These are phyloP conservation scores for Pristionchus arcanus DNA, from an alignment of 2,888 invertebrate species.

Conservation along the genomic window DNA sequence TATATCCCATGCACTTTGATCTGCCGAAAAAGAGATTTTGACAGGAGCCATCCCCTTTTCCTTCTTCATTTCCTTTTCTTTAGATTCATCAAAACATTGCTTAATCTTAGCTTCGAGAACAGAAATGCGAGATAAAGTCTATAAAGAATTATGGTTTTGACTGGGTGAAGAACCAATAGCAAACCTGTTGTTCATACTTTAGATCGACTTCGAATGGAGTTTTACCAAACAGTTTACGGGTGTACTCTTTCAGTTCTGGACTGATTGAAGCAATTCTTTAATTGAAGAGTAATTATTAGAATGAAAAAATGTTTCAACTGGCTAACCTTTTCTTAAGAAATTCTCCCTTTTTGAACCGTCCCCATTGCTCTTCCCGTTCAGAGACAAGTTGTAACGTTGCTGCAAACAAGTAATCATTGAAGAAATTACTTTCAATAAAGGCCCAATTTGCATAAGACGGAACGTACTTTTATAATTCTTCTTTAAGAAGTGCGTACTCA, in stretches of 20 bases:
- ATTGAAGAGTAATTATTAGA: not conserved
- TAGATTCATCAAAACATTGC: not conserved
- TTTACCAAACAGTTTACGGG: not conserved
- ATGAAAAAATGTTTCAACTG: not conserved
- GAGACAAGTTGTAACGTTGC: not conserved
- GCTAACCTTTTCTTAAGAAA: conserved; percentile 36
- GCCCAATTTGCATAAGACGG: not conserved
- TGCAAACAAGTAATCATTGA: not conserved
- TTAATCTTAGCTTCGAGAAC: not conserved
- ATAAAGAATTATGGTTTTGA: not conserved
- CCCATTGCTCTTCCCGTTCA: not conserved
- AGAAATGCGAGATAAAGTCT: not conserved
- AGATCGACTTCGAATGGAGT: conserved; percentile 32
- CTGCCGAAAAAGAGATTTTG: not conserved
- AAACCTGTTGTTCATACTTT: conserved; percentile 16
- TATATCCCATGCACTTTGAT: conserved; percentile 52
- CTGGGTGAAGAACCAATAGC: not conserved
- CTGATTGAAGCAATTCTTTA: conserved; percentile 4
- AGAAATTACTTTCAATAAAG: too few relatives aligned
- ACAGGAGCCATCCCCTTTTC: not conserved
- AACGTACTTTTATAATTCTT: conserved; percentile 22
- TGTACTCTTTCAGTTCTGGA: not conserved
- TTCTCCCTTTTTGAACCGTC: conserved; percentile 23
- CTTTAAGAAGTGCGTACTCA: conserved; percentile 18
- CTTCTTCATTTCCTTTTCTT: not conserved